Evolutionary conservation across 1,140 invertebrate species (phyloP).

Genomic region (Physella acuta): DNA sequence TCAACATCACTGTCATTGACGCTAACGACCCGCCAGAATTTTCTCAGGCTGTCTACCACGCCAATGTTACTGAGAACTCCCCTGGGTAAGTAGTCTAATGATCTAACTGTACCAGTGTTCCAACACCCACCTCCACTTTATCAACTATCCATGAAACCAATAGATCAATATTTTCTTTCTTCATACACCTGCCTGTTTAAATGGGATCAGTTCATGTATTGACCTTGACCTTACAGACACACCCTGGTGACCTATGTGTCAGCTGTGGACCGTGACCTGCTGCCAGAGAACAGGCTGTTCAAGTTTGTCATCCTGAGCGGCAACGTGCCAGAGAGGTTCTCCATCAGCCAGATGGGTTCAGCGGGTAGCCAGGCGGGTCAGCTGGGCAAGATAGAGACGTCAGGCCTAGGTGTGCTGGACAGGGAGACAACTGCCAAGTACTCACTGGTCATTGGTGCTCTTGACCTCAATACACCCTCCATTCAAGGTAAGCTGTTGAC

Average conservation of each 20-base stretch:
- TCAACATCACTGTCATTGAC: slow-evolving; percentile 90
- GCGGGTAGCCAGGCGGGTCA: too few relatives aligned
- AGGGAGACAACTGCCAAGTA: slow-evolving; percentile 78
- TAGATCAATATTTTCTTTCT: neutral
- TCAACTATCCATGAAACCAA: neutral
- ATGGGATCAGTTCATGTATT: neutral
- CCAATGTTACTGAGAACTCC: slow-evolving; percentile 76
- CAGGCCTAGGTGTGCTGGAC: slow-evolving; percentile 72
- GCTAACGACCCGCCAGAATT: slow-evolving; percentile 95
- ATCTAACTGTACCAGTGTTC: too few relatives aligned
- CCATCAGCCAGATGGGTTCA: slow-evolving; percentile 83
- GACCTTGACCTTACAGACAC: neutral
- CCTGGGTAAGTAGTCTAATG: slow-evolving; percentile 29
- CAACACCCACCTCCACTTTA: slow-evolving; percentile 74
- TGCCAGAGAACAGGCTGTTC: slow-evolving; percentile 88
- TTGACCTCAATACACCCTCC: slow-evolving; percentile 79
- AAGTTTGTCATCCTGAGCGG: slow-evolving; percentile 86
- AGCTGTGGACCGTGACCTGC: slow-evolving; percentile 87
- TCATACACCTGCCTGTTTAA: slow-evolving; percentile 57
- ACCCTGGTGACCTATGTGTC: neutral
- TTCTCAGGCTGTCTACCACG: slow-evolving; percentile 73
- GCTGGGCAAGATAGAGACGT: slow-evolving; percentile 46
- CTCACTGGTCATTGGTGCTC: slow-evolving; percentile 82
- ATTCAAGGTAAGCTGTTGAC: slow-evolving; percentile 80
- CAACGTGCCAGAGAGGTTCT: slow-evolving; percentile 80